These are phyloP conservation scores for Aphodius granarius DNA, from an alignment of 2,888 invertebrate species.

Conservation along the genomic window DNA sequence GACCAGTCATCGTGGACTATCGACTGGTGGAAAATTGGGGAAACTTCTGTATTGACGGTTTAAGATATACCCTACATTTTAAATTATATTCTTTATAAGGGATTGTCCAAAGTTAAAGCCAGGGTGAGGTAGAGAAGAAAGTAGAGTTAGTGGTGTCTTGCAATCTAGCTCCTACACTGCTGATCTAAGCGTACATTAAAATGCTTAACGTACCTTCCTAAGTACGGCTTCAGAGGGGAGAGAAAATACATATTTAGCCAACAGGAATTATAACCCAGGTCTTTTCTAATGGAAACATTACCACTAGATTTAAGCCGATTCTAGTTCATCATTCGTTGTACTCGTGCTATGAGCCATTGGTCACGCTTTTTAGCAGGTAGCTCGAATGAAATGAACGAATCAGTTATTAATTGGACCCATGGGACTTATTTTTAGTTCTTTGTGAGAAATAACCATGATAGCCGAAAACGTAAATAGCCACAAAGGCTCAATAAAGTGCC, in stretches of 20 bases:
- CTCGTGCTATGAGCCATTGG: no score
- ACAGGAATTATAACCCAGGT: no score
- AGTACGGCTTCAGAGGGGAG: no score
- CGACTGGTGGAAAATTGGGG: conserved; percentile 1
- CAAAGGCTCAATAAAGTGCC: neutral
- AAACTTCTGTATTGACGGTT: neutral
- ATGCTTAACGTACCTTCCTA: no score
- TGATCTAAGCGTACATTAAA: no score
- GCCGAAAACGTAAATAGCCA: neutral
- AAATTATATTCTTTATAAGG: neutral
- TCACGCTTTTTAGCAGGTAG: neutral
- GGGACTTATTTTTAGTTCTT: neutral
- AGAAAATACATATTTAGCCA: no score
- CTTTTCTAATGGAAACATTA: no score
- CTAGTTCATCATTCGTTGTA: neutral
- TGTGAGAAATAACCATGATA: neutral
- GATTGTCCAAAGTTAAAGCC: no score
- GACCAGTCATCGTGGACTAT: conserved; percentile 9
- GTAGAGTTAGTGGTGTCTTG: no score
- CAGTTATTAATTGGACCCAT: neutral
- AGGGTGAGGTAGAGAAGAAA: no score
- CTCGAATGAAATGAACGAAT: neutral
- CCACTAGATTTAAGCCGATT: no score
- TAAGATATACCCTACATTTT: neutral
- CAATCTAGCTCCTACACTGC: no score